Evolutionary conservation across 2,113 vertebrate species (phyloP), one percentile per base, ranked within the genome.

Genomic region (Rhinoptilus africanus): DNA sequence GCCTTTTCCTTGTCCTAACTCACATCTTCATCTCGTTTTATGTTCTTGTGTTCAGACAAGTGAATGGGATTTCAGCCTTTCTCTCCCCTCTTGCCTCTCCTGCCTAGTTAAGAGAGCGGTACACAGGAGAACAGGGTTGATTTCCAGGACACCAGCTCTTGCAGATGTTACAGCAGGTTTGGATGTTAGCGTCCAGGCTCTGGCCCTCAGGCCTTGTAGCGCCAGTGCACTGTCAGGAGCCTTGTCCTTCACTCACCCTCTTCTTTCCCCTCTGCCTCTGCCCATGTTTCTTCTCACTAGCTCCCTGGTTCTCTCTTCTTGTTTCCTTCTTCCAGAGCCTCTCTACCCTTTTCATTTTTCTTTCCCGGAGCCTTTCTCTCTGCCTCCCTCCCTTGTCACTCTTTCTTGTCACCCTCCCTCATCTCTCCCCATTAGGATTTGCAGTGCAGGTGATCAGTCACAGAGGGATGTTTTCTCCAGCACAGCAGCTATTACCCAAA

Each of bases 401-500:
- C 89, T 95, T 79, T 54, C 85, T 79, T 81, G 75, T 90, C 93
- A 75, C 48, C 48, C 27, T 90, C 69, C 81, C 93, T 89, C 88
- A 94, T 96, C 92, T 93, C 94, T 94, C 62, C 93, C 93, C 83
- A 57, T 95, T 92, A 88, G 92, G 93, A 91, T 96, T 85, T 95
- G 79, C 84, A 72, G 93, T 66, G 88, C 82, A 94, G 92, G 92
- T 96, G 96, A 98, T 98, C 97, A 66, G 83, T 98, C 96, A 97
- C 95, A 92, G 85, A 88, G 80, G 32, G 43, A 84, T 92, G 78
- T 93, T 95, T 89, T 74, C 92, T 85, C 89, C 82, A 88, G 92
- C 60, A 85, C 80, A 94, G 96, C 94, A 91, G 94, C 97, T 96
- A 97, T 98, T 98, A 97, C 97, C 89, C 81, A 95, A 96, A 97